Base-by-base conservation (phyloP, 2,797 vertebrate species). In the Neosilurus mollespiculum region DNA sequence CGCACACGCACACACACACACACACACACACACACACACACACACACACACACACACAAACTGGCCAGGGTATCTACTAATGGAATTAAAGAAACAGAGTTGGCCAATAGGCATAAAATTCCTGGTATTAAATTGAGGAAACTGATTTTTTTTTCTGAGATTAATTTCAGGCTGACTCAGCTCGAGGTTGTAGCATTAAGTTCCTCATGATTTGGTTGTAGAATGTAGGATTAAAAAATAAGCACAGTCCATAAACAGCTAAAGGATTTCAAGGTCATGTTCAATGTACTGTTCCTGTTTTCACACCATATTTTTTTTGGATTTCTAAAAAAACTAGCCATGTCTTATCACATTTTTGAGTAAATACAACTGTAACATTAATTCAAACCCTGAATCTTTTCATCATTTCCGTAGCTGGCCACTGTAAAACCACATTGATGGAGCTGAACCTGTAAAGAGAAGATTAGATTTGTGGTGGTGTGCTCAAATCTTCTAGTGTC, bases 21-120 rank as follows among this genome's bases (percentile, higher is more conserved):
- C 51, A 73, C n/a, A 73, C n/a, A 56, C 24, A 56, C 24, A 18
- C 24, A 56, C 51, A 34, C 16, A 75, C 4, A 22, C 58, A 59
- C 58, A 59, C 58, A 59, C 58, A 75, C 78, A 77, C 58, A 62
- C 49, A 70, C 80, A 83, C 75, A 62, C 43, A 54, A 67, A 65
- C 72, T 80, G 67, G 77, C 67, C 88, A 80, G 80, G 65, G 83
- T 73, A 88, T 88, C 82, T 73, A 82, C 86, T 91, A 90, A 90
- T 89, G 88, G 87, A 90, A 91, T 90, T 90, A 90, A 90, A 90
- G 78, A 88, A 88, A 91, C 77, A 49, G 54, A 86, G 87, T 84
- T 69, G 83, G 76, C 78, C 79, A 73, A 86, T 84, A 90, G 81
- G 84, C 87, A 67, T 86, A 87, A 90, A 90, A 88, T 86, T 89